Conservation (phyloP, 2,888 invertebrate genomes). For the Cerastis rubricosa region DNA sequence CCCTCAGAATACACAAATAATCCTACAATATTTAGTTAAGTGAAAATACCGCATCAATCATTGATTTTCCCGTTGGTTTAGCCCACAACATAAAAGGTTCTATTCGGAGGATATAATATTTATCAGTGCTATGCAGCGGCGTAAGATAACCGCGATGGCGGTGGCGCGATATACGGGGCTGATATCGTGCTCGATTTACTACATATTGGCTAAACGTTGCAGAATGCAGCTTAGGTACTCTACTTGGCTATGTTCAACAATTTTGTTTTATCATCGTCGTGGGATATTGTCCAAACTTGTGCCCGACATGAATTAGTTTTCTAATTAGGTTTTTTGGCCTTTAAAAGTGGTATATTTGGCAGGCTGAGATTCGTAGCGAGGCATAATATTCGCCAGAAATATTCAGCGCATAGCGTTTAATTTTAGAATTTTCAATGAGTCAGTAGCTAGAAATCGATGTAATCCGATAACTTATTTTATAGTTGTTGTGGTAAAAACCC, state of each 20-base stretch:
- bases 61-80: conserved; percentile 52
- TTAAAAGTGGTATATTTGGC: neutral
- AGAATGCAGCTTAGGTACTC: conserved; percentile 46
- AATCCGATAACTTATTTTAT: conserved; percentile 12
- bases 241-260: neutral
- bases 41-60: conserved; percentile 57
- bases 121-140: conserved; percentile 59
- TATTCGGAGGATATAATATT: conserved; percentile 53
- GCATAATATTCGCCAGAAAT: neutral
- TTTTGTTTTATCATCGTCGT: neutral
- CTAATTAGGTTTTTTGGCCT: neutral
- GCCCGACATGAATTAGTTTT: neutral
- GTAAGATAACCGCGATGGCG: conserved; percentile 61
- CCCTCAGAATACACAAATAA: conserved; percentile 9
- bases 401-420: neutral
- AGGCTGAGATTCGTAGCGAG: neutral
- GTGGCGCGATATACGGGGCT: conserved; percentile 51
- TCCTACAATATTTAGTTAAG: conserved; percentile 16
- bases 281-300: neutral
- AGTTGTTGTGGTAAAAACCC: conserved; percentile 30
- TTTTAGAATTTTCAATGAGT: conserved; percentile 19
- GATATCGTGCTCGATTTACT: conserved; percentile 63
- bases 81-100: conserved; percentile 37
- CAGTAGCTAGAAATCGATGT: conserved; percentile 13
- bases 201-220: conserved; percentile 57